Percentiles rank a stretch among this genome's conserved stretches.
Conservation (phyloP, 2,888 invertebrate genomes). For the Conchocele bisecta region DNA sequence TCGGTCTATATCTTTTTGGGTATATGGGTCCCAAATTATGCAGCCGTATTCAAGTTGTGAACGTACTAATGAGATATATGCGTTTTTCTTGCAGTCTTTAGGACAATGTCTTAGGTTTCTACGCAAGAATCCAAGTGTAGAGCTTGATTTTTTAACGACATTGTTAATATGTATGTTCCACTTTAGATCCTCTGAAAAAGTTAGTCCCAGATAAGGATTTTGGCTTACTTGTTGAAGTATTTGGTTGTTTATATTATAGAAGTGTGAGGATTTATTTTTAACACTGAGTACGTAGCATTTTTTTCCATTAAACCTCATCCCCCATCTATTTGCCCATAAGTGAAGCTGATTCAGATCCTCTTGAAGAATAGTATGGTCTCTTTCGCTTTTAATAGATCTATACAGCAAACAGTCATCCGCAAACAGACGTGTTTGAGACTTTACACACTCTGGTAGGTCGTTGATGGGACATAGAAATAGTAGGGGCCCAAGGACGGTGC, state of each 20-base stretch:
- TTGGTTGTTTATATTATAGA: conserved; percentile 9
- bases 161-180: conserved; percentile 38
- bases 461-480: conserved; percentile 24
- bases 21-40: too few species aligned
- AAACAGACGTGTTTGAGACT: conserved; percentile 23
- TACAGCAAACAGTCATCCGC: conserved; percentile 35
- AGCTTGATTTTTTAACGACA: conserved; percentile 30
- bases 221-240: conserved; percentile 17
- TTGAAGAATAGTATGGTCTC: conserved; percentile 19
- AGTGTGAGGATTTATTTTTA: conserved; percentile 7
- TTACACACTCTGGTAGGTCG: conserved; percentile 21
- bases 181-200: conserved; percentile 16
- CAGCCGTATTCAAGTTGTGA: not conserved
- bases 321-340: conserved; percentile 19
- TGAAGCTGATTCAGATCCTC: conserved; percentile 23
- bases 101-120: conserved; percentile 35
- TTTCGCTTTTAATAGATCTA: conserved; percentile 9
- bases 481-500: conserved; percentile 23
- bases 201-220: conserved; percentile 13
- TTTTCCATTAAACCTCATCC: conserved; percentile 30
- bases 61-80: too few species aligned
- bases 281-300: conserved; percentile 27
- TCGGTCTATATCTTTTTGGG: too few species aligned
- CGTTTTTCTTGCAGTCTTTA: conserved; percentile 11
- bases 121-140: conserved; percentile 32